Evolutionary conservation across 2,797 vertebrate species (phyloP).

Genomic region (Phataginus tricuspis): DNA sequence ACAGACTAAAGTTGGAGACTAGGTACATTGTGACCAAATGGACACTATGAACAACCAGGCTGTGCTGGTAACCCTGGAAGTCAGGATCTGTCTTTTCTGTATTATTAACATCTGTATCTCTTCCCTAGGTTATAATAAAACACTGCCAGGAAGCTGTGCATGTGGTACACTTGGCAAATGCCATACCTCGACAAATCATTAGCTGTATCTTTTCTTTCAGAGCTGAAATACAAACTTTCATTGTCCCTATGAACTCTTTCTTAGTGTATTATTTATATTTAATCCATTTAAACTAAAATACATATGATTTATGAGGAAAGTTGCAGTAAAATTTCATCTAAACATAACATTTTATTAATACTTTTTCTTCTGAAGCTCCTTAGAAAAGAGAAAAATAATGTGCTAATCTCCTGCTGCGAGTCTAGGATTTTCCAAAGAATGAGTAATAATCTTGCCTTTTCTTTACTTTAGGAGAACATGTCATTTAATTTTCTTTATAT

Average conservation of each 20-base stretch:
- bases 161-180: background rate
- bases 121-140: background rate
- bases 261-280: constrained; percentile 60
- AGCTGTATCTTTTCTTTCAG: constrained; percentile 22
- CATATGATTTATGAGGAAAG: constrained; percentile 48
- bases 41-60: background rate
- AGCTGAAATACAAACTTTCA: constrained; percentile 55
- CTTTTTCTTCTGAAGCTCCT: constrained; percentile 2
- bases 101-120: background rate
- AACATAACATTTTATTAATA: constrained; percentile 44
- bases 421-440: constrained; percentile 53
- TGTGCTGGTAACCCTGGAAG: background rate
- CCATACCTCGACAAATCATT: background rate
- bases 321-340: constrained; percentile 58
- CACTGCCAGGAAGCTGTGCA: background rate
- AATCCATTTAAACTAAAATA: constrained; percentile 59
- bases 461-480: constrained; percentile 48
- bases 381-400: background rate
- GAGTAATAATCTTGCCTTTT: constrained; percentile 31
- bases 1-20: background rate
- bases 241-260: background rate
- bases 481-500: constrained; percentile 43
- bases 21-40: background rate
- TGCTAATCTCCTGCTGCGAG: constrained; percentile 35
- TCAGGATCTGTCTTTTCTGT: background rate